Evolutionary conservation across 2,888 invertebrate species (phyloP).

Genomic region (Pyrochroa serraticornis): DNA sequence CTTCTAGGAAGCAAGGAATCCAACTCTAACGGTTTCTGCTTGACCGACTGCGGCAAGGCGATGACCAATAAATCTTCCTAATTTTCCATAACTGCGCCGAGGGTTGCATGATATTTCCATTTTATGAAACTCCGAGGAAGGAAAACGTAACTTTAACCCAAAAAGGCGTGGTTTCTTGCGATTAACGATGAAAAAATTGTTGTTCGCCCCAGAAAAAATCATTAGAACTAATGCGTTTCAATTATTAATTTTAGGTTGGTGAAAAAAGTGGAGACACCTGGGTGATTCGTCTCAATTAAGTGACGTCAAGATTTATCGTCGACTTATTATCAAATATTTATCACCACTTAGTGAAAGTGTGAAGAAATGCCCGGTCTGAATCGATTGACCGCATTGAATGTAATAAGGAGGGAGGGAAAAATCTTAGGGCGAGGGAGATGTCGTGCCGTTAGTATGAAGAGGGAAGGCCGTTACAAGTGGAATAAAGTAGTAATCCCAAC

Average conservation of each 20-base stretch:
- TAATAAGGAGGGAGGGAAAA: conserved; percentile 35
- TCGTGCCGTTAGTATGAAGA: conserved; percentile 27
- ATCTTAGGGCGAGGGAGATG: conserved; percentile 31
- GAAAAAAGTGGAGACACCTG: neutral
- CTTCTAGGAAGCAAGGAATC: conserved; percentile 15
- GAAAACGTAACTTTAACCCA: conserved; percentile 16
- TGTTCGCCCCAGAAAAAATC: no score
- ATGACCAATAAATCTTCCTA: conserved; percentile 51
- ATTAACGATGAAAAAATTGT: no score
- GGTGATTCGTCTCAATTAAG: neutral
- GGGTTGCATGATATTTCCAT: conserved; percentile 31
- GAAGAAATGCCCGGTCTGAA: conserved; percentile 31
- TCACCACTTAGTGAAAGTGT: conserved; percentile 32
- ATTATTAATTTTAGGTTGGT: neutral
- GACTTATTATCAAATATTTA: conserved; percentile 30
- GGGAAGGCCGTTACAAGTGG: conserved; percentile 27
- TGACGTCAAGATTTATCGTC: conserved; percentile 22
- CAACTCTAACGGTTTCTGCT: conserved; percentile 49
- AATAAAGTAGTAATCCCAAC: conserved; percentile 29
- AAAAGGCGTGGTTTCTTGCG: neutral
- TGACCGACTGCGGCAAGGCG: conserved; percentile 44
- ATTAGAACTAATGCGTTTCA: no score
- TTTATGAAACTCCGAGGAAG: conserved; percentile 19
- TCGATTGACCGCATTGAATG: conserved; percentile 36
- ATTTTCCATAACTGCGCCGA: conserved; percentile 47